These are phyloP conservation scores for Scaptomyza graminum DNA, from an alignment of 1,140 invertebrate species.

Conservation along the genomic window DNA sequence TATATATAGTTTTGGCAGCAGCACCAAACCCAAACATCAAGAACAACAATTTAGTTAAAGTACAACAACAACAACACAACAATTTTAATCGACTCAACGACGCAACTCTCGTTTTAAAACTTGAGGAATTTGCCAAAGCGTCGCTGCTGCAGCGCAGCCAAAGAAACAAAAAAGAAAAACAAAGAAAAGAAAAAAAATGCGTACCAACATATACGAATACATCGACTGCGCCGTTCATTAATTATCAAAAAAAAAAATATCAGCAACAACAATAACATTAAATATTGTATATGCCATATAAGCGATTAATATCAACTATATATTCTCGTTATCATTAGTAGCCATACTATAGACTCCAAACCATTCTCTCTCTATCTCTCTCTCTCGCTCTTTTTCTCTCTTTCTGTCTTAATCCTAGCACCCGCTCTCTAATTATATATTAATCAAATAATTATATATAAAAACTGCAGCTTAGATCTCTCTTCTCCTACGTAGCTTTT, in stretches of 20 bases:
- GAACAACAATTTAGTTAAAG: slow-evolving; percentile 40
- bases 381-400: slow-evolving; percentile 18
- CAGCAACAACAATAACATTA: background rate
- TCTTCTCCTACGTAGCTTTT: slow-evolving; percentile 14
- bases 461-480: slow-evolving; percentile 21
- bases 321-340: slow-evolving; percentile 47
- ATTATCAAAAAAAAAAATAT: slow-evolving; percentile 3
- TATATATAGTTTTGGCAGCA: slow-evolving; percentile 21
- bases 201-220: slow-evolving; percentile 47
- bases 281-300: slow-evolving; percentile 48
- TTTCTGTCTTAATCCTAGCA: slow-evolving; percentile 17
- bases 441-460: slow-evolving; percentile 1
- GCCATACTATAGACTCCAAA: slow-evolving; percentile 52
- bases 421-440: slow-evolving; percentile 24
- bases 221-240: slow-evolving; percentile 73
- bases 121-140: slow-evolving; percentile 82
- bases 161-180: slow-evolving; percentile 36
- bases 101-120: slow-evolving; percentile 49
- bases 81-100: slow-evolving; percentile 35
- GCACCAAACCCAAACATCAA: slow-evolving; percentile 28
- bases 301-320: slow-evolving; percentile 44
- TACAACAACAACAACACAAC: slow-evolving; percentile 32
- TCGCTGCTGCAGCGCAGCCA: slow-evolving; percentile 73
- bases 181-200: slow-evolving; percentile 52
- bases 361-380: slow-evolving; percentile 32